phyloP scores from a whole-genome alignment of 2,797 vertebrate genomes.

The Bovichtus variegatus region DNA sequence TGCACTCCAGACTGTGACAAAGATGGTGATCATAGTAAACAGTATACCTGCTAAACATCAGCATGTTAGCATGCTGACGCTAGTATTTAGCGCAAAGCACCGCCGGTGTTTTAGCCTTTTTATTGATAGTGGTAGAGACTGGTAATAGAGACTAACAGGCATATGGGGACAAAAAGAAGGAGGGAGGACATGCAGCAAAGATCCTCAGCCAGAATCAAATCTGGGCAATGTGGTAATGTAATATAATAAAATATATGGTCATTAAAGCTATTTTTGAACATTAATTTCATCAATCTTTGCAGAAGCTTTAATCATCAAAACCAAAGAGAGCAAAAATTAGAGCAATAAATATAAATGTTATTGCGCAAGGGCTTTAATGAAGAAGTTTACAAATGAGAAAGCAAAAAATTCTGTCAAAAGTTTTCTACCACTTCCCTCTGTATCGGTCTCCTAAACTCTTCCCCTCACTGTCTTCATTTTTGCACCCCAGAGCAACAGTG shows the following conservation, averaged over 20 bases:
- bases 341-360: neutral
- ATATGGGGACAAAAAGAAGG: neutral
- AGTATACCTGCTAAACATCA: neutral
- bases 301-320: constrained; percentile 1
- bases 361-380: neutral
- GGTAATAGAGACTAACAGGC: neutral
- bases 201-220: neutral
- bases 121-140: neutral
- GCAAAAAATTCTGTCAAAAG: neutral
- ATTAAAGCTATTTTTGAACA: neutral
- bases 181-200: neutral
- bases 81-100: neutral
- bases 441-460: neutral
- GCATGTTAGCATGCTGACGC: neutral
- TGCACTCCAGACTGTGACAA: too few species aligned
- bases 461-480: constrained; percentile 21
- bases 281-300: neutral
- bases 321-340: neutral
- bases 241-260: neutral
- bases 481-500: constrained; percentile 38
- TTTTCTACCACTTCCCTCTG: neutral
- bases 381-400: too few species aligned
- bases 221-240: neutral
- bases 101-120: neutral
- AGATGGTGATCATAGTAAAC: neutral